Evolutionary conservation across 2,113 vertebrate genomes (phyloP).

Genomic region (Alosa alosa): DNA sequence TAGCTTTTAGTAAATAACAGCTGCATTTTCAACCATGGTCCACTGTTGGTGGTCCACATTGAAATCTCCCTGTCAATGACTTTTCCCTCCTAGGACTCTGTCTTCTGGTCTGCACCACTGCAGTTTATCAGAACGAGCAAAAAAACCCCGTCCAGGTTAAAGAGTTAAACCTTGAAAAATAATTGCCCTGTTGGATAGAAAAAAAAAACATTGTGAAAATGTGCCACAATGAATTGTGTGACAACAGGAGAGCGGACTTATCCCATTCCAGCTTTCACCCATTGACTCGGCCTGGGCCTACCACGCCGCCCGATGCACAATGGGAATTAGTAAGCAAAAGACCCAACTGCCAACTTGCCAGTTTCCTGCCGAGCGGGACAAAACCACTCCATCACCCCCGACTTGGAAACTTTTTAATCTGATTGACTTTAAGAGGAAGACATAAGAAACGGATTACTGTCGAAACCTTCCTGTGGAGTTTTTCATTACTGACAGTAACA

Average conservation of each 20-base stretch:
- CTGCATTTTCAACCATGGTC: background rate
- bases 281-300: background rate
- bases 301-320: background rate
- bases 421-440: slow-evolving; percentile 22
- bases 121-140: background rate
- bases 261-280: background rate
- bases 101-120: background rate
- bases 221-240: background rate
- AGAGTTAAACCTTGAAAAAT: background rate
- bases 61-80: background rate
- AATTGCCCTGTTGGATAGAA: background rate
- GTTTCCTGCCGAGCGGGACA: background rate
- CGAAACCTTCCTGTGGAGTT: background rate
- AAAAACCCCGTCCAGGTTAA: background rate
- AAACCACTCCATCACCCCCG: background rate
- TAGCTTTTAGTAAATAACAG: background rate
- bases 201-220: background rate
- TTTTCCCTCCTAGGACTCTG: background rate
- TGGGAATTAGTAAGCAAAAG: background rate
- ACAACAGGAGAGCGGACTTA: background rate
- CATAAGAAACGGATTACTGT: slow-evolving; percentile 12
- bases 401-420: slow-evolving; percentile 17
- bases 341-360: background rate
- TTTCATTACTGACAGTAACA: slow-evolving; percentile 1
- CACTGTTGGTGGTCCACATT: background rate